Evolutionary conservation across 2,888 invertebrate genomes (phyloP).

Genomic region (Anodontia alba): DNA sequence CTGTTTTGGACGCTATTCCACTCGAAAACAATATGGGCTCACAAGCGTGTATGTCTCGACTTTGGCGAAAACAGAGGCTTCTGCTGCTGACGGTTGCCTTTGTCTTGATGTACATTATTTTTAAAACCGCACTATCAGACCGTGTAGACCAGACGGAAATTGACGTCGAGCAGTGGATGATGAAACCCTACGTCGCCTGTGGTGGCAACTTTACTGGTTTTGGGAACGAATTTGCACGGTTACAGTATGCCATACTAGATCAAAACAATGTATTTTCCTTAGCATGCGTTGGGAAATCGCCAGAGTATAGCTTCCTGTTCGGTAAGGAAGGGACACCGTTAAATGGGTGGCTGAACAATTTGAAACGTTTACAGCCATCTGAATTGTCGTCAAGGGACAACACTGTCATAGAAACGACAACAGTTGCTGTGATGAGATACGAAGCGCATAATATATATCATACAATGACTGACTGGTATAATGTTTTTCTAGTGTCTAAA

Average conservation of each 20-base stretch:
- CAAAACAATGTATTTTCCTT: conserved; percentile 38
- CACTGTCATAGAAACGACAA: conserved; percentile 7
- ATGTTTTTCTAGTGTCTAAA: conserved; percentile 46
- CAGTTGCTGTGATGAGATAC: conserved; percentile 46
- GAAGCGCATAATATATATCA: conserved; percentile 63
- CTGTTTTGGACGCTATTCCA: too few species aligned
- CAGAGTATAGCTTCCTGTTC: conserved; percentile 34
- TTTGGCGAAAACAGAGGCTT: neutral
- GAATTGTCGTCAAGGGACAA: neutral
- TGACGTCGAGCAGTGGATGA: conserved; percentile 36
- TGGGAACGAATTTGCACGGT: conserved; percentile 44
- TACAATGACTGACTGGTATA: conserved; percentile 60
- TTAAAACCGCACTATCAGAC: neutral
- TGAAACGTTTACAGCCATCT: conserved; percentile 13
- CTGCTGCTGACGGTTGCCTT: neutral
- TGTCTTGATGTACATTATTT: neutral
- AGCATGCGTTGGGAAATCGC: conserved; percentile 38
- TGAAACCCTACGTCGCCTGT: conserved; percentile 35
- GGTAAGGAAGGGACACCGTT: conserved; percentile 53
- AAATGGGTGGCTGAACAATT: conserved; percentile 32
- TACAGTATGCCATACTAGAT: conserved; percentile 38
- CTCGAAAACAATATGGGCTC: too few species aligned
- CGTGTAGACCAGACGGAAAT: conserved; percentile 19
- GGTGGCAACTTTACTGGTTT: conserved; percentile 48
- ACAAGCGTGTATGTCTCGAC: too few species aligned